Evolutionary conservation across 2,797 vertebrate genomes (phyloP).

Genomic region (Amblyopsis hoosieri): DNA sequence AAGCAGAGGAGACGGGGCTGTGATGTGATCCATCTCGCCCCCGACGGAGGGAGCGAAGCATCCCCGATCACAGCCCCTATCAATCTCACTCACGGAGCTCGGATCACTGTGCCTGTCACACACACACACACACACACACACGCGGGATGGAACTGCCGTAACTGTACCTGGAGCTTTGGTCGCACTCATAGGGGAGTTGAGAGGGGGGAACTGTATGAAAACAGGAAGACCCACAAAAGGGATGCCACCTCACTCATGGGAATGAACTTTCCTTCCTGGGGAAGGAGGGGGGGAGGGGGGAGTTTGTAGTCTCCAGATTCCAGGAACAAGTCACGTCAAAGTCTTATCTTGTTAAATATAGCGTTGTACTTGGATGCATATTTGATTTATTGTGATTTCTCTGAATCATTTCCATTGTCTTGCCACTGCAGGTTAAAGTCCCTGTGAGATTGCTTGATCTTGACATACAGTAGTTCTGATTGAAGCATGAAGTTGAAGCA

Average conservation of each 20-base stretch:
- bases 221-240: constrained; percentile 41
- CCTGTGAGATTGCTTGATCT: too few species aligned
- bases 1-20: constrained; percentile 77
- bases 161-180: constrained; percentile 59
- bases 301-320: constrained; percentile 4
- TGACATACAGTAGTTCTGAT: too few species aligned
- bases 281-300: constrained; percentile 14
- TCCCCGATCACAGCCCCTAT: constrained; percentile 83
- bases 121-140: constrained; percentile 25
- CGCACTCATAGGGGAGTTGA: constrained; percentile 52
- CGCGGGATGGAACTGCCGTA: constrained; percentile 65
- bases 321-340: too few species aligned
- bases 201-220: constrained; percentile 32
- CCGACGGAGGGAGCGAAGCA: constrained; percentile 74
- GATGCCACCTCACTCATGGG: constrained; percentile 24
- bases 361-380: too few species aligned
- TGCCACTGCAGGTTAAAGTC: too few species aligned
- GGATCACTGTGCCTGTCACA: constrained; percentile 78
- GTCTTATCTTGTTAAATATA: too few species aligned
- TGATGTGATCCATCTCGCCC: constrained; percentile 82
- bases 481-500: too few species aligned
- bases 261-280: constrained; percentile 9
- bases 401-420: too few species aligned
- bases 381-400: too few species aligned
- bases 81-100: constrained; percentile 82